Base-by-base conservation (phyloP, 2,888 invertebrate species). In the Tubulanus polymorphus region DNA sequence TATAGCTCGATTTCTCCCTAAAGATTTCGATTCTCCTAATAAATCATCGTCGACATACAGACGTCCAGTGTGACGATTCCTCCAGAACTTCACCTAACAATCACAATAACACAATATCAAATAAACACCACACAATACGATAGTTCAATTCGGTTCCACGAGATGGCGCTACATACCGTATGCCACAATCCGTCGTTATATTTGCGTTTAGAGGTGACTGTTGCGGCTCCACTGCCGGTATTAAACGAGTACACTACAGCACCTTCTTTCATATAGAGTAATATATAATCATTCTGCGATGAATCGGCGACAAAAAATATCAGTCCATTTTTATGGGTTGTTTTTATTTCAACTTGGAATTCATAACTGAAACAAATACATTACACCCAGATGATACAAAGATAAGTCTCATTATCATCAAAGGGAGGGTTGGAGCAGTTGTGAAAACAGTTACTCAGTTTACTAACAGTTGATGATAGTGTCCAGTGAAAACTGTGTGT, bases 141-240 rank as follows among this genome's bases (percentile, higher is more conserved):
- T 32, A 10, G n/a, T 32, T 32, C 3, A n/a, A n/a, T n/a, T n/a
- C n/a, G n/a, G n/a, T n/a, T n/a, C n/a, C n/a, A n/a, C n/a, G 20
- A 29, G 23, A 23, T 1, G n/a, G 29, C 27, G 28, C 15, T 0
- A 91, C 85, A 85, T 53, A 91, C 88, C 79, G 91, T 90, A 78
- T 96, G 91, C 96, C 97, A 99, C 29, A 85, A 81, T 66, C 89
- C 85, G 80, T 96, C 91, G 67, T 85, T 86, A 77, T 89, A 90
- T 10, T 86, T 84, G 69, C 85, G 87, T 18, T 86, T 84, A 72
- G 88, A 88, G 48, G 91, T 85, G 60, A 87, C 85, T 46, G 87
- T 85, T 3, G 74, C 80, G 0, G 88, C 85, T 63, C 91, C 91
- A 72, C 90, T 88, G 6, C 97, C 97, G 55, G 95, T 85, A 73